These are phyloP conservation scores for Oncorhynchus tshawytscha DNA, from an alignment of 2,113 vertebrate species.

Conservation along the genomic window DNA sequence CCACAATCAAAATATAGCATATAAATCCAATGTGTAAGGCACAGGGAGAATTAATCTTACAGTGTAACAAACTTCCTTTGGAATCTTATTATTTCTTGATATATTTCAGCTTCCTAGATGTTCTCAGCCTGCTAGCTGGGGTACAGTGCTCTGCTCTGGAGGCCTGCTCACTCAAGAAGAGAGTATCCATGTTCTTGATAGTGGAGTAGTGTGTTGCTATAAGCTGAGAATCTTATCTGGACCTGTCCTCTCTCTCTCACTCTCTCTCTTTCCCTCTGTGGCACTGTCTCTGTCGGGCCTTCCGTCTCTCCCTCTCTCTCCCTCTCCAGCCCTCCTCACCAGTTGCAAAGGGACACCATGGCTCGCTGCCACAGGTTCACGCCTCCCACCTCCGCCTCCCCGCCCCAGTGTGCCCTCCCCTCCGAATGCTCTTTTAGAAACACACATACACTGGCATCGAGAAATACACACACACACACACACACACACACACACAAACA, in stretches of 20 bases:
- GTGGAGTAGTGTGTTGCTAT: conserved; percentile 39
- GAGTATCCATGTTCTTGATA: not conserved
- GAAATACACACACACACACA: conserved; percentile 19
- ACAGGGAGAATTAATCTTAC: not conserved
- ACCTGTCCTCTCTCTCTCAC: conserved; percentile 32
- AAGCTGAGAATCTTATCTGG: conserved; percentile 71
- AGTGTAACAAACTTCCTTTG: conserved; percentile 33
- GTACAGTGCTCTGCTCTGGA: not conserved
- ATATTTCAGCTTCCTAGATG: not conserved
- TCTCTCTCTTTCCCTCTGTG: not conserved
- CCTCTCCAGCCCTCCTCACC: conserved; percentile 25
- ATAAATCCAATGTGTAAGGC: not conserved
- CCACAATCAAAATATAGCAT: not conserved
- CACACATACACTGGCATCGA: conserved; percentile 20
- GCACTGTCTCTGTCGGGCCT: conserved; percentile 19
- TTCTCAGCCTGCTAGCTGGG: not conserved
- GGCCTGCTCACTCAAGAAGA: not conserved
- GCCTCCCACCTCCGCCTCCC: conserved; percentile 31
- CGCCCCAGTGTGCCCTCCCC: conserved; percentile 15
- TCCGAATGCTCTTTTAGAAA: conserved; percentile 42
- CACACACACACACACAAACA: conserved; percentile 23
- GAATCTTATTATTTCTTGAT: not conserved
- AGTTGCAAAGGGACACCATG: conserved; percentile 65
- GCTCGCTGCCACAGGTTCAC: conserved; percentile 54
- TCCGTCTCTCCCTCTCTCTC: conserved; percentile 23